Conservation (phyloP, 2,888 invertebrate species). For the Spodoptera picta region DNA sequence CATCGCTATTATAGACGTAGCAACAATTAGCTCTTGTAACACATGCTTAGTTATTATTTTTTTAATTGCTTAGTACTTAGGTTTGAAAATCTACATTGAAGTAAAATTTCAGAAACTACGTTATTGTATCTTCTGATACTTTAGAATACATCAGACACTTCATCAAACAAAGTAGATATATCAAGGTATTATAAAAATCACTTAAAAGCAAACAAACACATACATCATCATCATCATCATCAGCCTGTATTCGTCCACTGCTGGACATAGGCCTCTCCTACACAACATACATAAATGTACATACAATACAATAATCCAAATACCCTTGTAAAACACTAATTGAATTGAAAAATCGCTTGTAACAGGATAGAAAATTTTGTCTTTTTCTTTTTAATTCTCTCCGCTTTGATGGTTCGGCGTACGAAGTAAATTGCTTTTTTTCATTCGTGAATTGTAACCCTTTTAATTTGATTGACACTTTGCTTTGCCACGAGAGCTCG, state of each 20-base stretch:
- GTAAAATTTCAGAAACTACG: too few species aligned
- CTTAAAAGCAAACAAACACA: conserved; percentile 12
- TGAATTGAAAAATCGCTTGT: conserved; percentile 30
- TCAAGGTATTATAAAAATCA: neutral
- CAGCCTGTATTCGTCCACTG: too few species aligned
- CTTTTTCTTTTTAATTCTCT: conserved; percentile 33
- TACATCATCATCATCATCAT: too few species aligned
- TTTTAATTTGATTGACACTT: conserved; percentile 57
- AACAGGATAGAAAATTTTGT: conserved; percentile 17
- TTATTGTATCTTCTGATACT: too few species aligned
- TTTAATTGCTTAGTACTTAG: too few species aligned
- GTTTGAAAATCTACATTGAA: too few species aligned
- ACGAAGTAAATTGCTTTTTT: conserved; percentile 47
- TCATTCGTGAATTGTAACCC: conserved; percentile 45
- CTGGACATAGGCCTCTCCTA: too few species aligned
- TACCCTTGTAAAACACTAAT: conserved; percentile 28
- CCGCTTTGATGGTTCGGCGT: conserved; percentile 32
- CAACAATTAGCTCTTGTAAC: too few species aligned
- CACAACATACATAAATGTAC: neutral
- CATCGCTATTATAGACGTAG: too few species aligned
- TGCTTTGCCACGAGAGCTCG: conserved; percentile 24
- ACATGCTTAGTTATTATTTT: too few species aligned
- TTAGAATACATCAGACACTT: too few species aligned
- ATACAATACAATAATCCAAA: conserved; percentile 15
- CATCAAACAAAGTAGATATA: neutral